phyloP scores from a whole-genome alignment of 2,888 invertebrate genomes.

The Drosophila villosipedis region DNA sequence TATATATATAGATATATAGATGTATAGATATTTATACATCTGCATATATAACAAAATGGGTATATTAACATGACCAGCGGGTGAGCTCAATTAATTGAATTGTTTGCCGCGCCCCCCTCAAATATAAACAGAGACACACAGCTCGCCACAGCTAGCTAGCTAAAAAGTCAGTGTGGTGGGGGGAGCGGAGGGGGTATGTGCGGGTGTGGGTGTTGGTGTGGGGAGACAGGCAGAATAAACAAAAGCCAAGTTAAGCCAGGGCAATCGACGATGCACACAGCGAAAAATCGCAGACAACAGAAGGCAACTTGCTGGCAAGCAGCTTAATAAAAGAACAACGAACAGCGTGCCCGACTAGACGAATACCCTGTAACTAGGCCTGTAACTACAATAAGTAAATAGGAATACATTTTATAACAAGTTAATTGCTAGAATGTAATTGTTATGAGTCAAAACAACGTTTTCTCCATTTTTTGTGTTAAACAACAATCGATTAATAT shows the following conservation, averaged over 20 bases:
- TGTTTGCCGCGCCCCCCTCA: constrained; percentile 57
- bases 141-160: neutral
- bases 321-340: constrained; percentile 47
- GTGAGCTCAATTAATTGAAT: constrained; percentile 77
- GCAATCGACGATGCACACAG: constrained; percentile 60
- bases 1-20: neutral
- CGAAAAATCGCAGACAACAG: constrained; percentile 46
- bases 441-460: neutral
- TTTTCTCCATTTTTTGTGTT: neutral
- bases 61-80: constrained; percentile 62
- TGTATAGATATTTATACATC: neutral
- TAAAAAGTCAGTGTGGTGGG: neutral
- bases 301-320: constrained; percentile 33
- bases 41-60: constrained; percentile 5
- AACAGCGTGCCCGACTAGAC: neutral
- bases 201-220: neutral
- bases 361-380: constrained; percentile 5
- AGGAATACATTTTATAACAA: neutral
- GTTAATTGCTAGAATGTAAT: neutral
- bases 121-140: constrained; percentile 3
- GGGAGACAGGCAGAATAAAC: constrained; percentile 19
- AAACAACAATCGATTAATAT: neutral
- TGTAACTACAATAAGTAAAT: neutral
- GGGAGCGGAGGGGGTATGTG: neutral
- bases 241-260: constrained; percentile 65